Base-by-base conservation (phyloP, 2,113 vertebrate species). In the Leucosticte australis region DNA sequence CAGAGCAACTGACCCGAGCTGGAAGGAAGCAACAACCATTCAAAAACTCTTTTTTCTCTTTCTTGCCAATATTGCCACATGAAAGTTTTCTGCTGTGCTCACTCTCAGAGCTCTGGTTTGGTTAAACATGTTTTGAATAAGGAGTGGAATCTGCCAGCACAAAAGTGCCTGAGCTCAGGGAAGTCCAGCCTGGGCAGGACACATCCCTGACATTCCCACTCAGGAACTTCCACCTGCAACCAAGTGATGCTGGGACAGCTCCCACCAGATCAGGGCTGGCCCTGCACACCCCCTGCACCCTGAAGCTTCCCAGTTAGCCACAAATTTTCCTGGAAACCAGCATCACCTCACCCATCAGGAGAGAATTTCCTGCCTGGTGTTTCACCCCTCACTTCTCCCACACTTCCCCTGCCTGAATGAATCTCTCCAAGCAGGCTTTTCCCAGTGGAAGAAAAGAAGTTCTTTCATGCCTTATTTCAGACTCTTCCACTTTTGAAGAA, bases 331-430 rank as follows among this genome's bases (percentile, higher is more conserved):
- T 83, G 67, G 79, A 73, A 90, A 46, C 59, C 78, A 85, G 23
- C 87, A 39, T 5, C 41, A 80, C 67, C 82, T 80, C 70, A 6
- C 23, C 71, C 78, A 80, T 62, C 22, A 83, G 91, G 7, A 55
- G 69, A 33, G 27, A 70, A 94, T 76, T 87, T 41, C 63, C 67
- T 71, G 83, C 41, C 44, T 71, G 60, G 31, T 53, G 46, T 80
- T 73, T 18, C 67, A 50, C 84, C 87, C 78, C 96, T 92, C 41
- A 44, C 63, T 70, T 88, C 86, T 83, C 55, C 62, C 75, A 30
- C 69, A 87, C 42, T 79, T 73, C 31, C 84, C 83, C 56, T 15
- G 55, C 59, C 59, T 75, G 33, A 53, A 13, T 7, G 59, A 69
- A 41, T 24, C 63, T 63, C 55, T 90, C 71, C 88, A 65, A 69